These are phyloP conservation scores for Oncopeltus fasciatus DNA, from an alignment of 1,140 invertebrate genomes.

Conservation along the genomic window DNA sequence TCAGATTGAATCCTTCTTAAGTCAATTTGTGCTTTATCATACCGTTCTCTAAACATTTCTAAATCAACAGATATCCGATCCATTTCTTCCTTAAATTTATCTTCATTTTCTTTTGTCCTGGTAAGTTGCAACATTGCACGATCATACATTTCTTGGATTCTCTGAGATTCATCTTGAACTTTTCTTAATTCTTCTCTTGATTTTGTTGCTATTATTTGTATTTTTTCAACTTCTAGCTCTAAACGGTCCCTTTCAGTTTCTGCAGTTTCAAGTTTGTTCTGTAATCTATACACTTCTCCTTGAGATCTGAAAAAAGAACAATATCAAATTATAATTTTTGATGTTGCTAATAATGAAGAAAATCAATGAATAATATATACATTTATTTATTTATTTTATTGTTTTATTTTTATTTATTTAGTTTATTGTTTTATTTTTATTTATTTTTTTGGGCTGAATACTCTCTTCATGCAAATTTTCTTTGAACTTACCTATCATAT, in stretches of 20 bases:
- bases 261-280: constrained; percentile 70
- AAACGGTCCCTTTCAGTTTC: constrained; percentile 74
- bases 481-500: constrained; percentile 81
- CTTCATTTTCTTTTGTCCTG: constrained; percentile 75
- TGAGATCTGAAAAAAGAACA: constrained; percentile 48
- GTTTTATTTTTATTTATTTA: too few relatives aligned
- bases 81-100: constrained; percentile 77
- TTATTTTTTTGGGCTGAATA: too few relatives aligned
- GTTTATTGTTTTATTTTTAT: too few relatives aligned
- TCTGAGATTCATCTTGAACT: constrained; percentile 65
- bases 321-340: too few relatives aligned
- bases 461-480: too few relatives aligned
- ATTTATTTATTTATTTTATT: background rate
- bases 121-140: constrained; percentile 65
- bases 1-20: constrained; percentile 64
- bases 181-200: constrained; percentile 72
- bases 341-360: too few relatives aligned
- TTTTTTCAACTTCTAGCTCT: constrained; percentile 74
- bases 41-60: constrained; percentile 74
- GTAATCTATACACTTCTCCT: constrained; percentile 72
- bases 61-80: constrained; percentile 62
- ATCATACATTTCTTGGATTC: constrained; percentile 76
- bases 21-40: constrained; percentile 76
- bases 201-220: constrained; percentile 59
- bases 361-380: too few relatives aligned